These are phyloP conservation scores for Asobara japonica DNA, from an alignment of 1,140 invertebrate genomes.

Conservation along the genomic window DNA sequence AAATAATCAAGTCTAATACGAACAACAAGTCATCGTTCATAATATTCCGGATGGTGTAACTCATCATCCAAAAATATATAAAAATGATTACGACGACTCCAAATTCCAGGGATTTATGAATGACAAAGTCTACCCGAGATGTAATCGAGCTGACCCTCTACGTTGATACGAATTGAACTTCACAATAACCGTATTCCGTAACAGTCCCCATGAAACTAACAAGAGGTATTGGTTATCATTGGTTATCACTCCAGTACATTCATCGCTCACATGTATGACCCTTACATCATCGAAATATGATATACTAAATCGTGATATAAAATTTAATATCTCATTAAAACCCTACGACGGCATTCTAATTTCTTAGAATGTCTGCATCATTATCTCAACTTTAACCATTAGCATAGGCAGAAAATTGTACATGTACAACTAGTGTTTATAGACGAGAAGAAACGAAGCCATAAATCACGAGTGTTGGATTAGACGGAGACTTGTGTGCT, in stretches of 20 bases:
- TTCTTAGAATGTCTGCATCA: neutral
- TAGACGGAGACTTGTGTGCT: neutral
- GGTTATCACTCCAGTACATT: neutral
- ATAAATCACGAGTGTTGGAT: conserved; percentile 20
- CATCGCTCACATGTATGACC: neutral
- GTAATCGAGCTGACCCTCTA: neutral
- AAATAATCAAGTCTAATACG: too few species aligned
- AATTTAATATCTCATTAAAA: conserved; percentile 1
- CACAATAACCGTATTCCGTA: neutral
- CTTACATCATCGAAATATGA: neutral
- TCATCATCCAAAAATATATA: too few species aligned
- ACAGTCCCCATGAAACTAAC: neutral
- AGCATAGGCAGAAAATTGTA: neutral
- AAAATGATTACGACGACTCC: neutral
- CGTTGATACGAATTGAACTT: neutral
- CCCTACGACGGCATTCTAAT: neutral
- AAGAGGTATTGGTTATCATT: neutral
- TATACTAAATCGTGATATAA: neutral
- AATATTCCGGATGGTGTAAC: too few species aligned
- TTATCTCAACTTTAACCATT: neutral
- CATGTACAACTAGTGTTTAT: neutral
- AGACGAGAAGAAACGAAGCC: conserved; percentile 7
- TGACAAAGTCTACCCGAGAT: neutral
- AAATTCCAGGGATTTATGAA: neutral
- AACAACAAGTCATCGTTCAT: too few species aligned